A percentile compares a stretch with the other conserved stretches of the same genome.
phyloP scores from a whole-genome alignment of 2,797 vertebrate species.

The Leptodactylus fallax region DNA sequence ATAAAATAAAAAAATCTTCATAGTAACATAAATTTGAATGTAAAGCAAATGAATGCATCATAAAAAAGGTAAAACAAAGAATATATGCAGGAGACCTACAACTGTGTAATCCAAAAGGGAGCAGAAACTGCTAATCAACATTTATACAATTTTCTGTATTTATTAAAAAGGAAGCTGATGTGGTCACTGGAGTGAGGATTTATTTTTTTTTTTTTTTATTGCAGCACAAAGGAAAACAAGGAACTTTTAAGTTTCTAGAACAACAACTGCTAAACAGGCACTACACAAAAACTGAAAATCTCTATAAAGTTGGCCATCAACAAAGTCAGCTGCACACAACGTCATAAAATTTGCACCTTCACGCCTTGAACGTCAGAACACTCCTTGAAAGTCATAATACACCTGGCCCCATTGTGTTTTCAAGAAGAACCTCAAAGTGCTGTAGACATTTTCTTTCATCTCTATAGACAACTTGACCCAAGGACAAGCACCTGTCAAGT shows the following conservation, averaged over 20 bases:
- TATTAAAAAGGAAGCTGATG: slow-evolving; percentile 9
- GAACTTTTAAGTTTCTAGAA: not conserved
- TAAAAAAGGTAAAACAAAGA: not conserved
- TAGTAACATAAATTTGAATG: not conserved
- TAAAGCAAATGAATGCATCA: not conserved
- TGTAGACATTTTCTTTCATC: no score
- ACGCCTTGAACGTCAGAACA: no score
- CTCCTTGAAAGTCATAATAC: no score
- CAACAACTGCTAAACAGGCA: not conserved
- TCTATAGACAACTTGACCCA: no score
- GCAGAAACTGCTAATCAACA: not conserved
- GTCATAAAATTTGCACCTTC: no score
- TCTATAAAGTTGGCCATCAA: no score
- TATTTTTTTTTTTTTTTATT: not conserved
- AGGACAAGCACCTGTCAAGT: no score
- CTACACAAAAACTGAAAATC: no score
- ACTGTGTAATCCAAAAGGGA: not conserved
- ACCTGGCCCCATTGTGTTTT: no score
- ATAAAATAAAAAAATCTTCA: not conserved
- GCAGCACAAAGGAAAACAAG: not conserved
- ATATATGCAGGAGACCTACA: not conserved
- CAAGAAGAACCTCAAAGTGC: no score
- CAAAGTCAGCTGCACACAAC: no score
- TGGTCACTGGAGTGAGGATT: not conserved
- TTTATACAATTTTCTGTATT: not conserved